Conservation (phyloP, 2,113 vertebrate species). For the Cranoglanis bouderius region DNA sequence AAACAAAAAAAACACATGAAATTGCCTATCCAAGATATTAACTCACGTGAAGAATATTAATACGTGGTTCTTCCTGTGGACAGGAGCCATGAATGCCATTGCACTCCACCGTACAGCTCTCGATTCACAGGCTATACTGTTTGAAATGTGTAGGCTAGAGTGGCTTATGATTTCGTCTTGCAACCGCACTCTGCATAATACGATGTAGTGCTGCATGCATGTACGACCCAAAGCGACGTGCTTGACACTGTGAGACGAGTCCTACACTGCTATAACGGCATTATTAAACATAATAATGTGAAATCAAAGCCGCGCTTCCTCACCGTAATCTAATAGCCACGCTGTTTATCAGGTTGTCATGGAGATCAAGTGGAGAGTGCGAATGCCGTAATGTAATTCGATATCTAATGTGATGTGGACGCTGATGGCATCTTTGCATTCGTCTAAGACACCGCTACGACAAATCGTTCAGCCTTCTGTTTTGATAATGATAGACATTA, state of each 20-base stretch:
- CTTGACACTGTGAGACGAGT: background rate
- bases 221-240: background rate
- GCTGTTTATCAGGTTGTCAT: slow-evolving; percentile 37
- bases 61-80: background rate
- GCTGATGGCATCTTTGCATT: slow-evolving; percentile 5
- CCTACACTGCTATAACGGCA: too few relatives aligned
- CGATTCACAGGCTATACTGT: background rate
- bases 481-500: slow-evolving; percentile 13
- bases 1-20: background rate
- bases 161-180: background rate
- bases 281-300: slow-evolving; percentile 15
- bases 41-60: background rate
- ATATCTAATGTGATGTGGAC: slow-evolving; percentile 37
- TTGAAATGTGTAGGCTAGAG: background rate
- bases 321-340: slow-evolving; percentile 25
- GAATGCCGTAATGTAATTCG: background rate
- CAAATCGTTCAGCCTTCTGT: slow-evolving; percentile 14
- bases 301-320: slow-evolving; percentile 25
- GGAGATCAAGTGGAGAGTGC: slow-evolving; percentile 11
- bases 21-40: background rate
- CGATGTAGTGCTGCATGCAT: background rate
- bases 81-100: background rate
- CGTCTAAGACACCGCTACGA: background rate
- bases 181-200: background rate
- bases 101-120: background rate